Percentiles rank a stretch among this genome's conserved stretches.
These are phyloP conservation scores for Acromyrmex echinatior DNA, from an alignment of 1,140 invertebrate genomes.

Conservation along the genomic window DNA sequence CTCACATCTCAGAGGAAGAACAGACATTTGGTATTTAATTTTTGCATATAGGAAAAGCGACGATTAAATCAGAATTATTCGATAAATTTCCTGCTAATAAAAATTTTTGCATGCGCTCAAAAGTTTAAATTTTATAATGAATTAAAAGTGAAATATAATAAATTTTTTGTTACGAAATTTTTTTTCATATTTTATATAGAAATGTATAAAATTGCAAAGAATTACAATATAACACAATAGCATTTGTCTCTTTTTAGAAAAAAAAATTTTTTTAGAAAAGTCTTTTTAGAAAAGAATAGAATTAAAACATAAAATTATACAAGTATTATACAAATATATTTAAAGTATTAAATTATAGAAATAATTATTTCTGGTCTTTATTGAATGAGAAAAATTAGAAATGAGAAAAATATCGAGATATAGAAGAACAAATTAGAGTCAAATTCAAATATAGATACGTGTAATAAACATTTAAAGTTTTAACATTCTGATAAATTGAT, in stretches of 20 bases:
- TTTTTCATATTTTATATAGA: not conserved
- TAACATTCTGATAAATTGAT: no score
- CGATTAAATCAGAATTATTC: not conserved
- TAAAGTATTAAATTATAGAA: not conserved
- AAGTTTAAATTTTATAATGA: not conserved
- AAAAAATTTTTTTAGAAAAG: not conserved
- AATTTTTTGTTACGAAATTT: not conserved
- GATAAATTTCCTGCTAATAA: not conserved
- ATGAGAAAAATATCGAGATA: no score
- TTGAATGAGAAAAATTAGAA: no score
- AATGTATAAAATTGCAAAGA: not conserved
- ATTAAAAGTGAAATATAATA: constrained; percentile 1
- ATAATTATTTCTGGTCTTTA: no score
- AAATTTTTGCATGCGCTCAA: not conserved
- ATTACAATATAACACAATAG: not conserved
- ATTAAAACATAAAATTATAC: not conserved
- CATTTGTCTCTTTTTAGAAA: not conserved
- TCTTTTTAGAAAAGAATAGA: not conserved
- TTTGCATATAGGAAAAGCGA: not conserved
- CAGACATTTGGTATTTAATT: constrained; percentile 38
- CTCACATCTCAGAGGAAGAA: constrained; percentile 5
- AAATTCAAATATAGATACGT: no score
- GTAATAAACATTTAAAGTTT: no score
- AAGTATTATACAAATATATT: not conserved
- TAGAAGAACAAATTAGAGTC: no score